A percentile compares a stretch with the other conserved stretches of the same genome.
These are phyloP conservation scores for Umimayanthus kanabou DNA, from an alignment of 92 coral and sea anemone genomes.

Conservation along the genomic window DNA sequence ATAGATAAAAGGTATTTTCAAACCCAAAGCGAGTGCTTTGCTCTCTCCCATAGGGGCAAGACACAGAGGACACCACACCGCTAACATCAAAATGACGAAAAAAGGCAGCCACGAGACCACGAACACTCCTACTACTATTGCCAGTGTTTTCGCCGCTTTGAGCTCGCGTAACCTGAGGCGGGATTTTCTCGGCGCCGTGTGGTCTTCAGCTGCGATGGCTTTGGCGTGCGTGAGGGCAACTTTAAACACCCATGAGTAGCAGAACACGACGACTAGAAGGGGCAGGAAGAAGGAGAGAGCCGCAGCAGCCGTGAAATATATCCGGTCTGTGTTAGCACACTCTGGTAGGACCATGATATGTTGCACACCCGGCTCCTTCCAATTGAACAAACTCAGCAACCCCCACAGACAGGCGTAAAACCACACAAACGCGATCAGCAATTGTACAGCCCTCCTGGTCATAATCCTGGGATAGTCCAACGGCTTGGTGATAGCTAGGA, in stretches of 20 bases:
- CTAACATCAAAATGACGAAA: conserved; percentile 51
- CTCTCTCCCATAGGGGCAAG: conserved; percentile 49
- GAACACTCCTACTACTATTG: conserved; percentile 72
- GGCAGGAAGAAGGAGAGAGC: conserved; percentile 80
- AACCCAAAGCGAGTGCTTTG: conserved; percentile 42
- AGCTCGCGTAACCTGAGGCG: conserved; percentile 53
- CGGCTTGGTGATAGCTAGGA: conserved; percentile 91
- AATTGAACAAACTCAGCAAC: conserved; percentile 64
- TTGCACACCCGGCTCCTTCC: conserved; percentile 52
- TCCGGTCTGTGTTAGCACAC: conserved; percentile 66
- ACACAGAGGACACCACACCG: conserved; percentile 46
- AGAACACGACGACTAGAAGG: conserved; percentile 68
- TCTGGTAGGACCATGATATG: conserved; percentile 38
- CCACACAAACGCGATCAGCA: conserved; percentile 83
- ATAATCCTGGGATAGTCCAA: conserved; percentile 74
- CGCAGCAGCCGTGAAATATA: conserved; percentile 77
- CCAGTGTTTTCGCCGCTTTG: conserved; percentile 70
- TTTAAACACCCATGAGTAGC: conserved; percentile 80
- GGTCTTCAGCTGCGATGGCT: conserved; percentile 54
- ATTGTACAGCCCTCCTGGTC: conserved; percentile 66
- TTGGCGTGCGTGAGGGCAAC: conserved; percentile 86
- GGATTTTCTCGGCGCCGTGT: background rate
- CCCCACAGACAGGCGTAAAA: conserved; percentile 87
- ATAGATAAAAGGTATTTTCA: conserved; percentile 66
- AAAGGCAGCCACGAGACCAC: conserved; percentile 74